Evolutionary conservation across 2,113 vertebrate genomes (phyloP).

Genomic region (Tenrec ecaudatus): DNA sequence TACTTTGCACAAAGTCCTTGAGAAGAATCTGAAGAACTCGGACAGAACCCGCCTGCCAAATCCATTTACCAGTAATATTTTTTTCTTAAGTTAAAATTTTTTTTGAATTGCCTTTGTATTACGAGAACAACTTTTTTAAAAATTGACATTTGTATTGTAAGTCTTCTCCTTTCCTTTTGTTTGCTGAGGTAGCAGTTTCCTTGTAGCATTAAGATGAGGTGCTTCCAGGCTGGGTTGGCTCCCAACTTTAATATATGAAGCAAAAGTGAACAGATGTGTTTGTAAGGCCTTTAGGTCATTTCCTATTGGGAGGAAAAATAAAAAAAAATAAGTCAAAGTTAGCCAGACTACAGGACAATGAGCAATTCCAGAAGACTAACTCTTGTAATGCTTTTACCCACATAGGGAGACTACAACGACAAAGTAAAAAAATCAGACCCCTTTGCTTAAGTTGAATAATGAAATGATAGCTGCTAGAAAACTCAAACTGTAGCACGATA

Average conservation of each 20-base stretch:
- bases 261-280: conserved; percentile 92
- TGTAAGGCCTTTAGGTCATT: conserved; percentile 99
- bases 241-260: conserved; percentile 89
- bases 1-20: conserved; percentile 82
- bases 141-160: conserved; percentile 85
- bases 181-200: conserved; percentile 96
- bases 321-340: conserved; percentile 52
- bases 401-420: background rate
- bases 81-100: conserved; percentile 76
- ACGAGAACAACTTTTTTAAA: conserved; percentile 84
- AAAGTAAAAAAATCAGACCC: background rate
- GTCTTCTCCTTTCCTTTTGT: conserved; percentile 88
- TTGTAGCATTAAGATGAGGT: conserved; percentile 91
- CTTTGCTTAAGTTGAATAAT: background rate
- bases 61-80: conserved; percentile 86
- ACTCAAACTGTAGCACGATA: background rate
- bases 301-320: conserved; percentile 88
- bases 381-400: conserved; percentile 40
- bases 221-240: conserved; percentile 90
- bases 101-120: conserved; percentile 75
- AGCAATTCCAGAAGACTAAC: conserved; percentile 76
- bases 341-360: conserved; percentile 81
- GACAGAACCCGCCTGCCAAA: conserved; percentile 96
- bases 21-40: conserved; percentile 80
- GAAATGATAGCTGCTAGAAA: conserved; percentile 30